Conservation (phyloP, 1,140 invertebrate species). For the Phocides pigmalion region DNA sequence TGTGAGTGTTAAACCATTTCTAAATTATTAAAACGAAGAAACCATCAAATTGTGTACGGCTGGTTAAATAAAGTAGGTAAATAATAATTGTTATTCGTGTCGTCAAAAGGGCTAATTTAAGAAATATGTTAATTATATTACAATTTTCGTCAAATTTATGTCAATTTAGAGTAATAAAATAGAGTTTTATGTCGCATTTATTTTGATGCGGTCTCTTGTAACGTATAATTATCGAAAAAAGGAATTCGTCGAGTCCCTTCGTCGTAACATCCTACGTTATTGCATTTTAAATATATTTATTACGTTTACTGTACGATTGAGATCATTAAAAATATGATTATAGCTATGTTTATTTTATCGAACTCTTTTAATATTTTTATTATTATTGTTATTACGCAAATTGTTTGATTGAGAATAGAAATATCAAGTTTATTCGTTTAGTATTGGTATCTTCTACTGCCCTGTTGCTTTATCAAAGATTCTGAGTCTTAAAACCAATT, state of each 20-base stretch:
- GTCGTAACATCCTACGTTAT: constrained; percentile 5
- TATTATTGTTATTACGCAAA: constrained; percentile 8
- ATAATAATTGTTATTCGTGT: constrained; percentile 24
- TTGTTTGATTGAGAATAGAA: background rate
- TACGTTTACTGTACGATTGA: constrained; percentile 1
- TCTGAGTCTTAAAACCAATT: too few relatives aligned
- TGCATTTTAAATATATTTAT: constrained; percentile 27
- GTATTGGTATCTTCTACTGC: too few relatives aligned
- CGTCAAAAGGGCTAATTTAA: constrained; percentile 46
- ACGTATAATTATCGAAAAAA: constrained; percentile 70
- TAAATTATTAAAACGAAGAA: background rate
- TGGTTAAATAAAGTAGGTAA: background rate
- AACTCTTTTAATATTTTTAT: background rate
- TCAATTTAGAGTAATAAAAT: constrained; percentile 80
- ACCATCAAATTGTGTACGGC: background rate
- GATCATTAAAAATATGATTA: constrained; percentile 14
- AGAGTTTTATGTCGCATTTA: constrained; percentile 80
- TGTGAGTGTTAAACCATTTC: too few relatives aligned
- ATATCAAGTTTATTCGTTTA: background rate
- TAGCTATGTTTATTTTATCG: constrained; percentile 27
- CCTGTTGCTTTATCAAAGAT: too few relatives aligned
- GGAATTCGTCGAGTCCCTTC: constrained; percentile 33
- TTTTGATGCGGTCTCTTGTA: constrained; percentile 68
- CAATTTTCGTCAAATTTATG: constrained; percentile 79
- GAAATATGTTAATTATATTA: constrained; percentile 67